Base-by-base conservation (phyloP, 2,113 vertebrate species). In the Vidua chalybeata region DNA sequence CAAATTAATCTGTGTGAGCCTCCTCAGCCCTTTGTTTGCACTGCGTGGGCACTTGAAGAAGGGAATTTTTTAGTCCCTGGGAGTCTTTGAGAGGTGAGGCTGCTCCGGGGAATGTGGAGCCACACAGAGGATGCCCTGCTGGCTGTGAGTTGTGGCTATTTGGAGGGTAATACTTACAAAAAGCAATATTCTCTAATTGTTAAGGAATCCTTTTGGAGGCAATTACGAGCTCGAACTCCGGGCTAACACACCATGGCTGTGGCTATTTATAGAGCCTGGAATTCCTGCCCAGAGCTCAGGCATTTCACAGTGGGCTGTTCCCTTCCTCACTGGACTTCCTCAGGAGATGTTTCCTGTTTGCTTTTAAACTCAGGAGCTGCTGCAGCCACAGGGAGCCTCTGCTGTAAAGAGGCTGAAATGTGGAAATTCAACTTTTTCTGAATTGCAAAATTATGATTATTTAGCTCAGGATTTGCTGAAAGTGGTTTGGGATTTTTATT, bases 331-430 rank as follows among this genome's bases (percentile, higher is more conserved):
- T 58, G n/a, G 15, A 82, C 82, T 96, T 96, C 85, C 85, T 90
- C 67, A 20, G 92, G 88, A 84, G 82, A 66, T 54, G 54, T 77
- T 95, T 94, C 92, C 94, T 95, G 88, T 94, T 93, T 94, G 82
- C 59, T 80, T 31, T 76, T 13, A 8, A 63, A 21, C 26, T 73
- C 11, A 5, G 15, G 54, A 82, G 87, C 74, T 80, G 83, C 84
- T 96, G 84, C 48, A 59, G 3, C 33, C 39, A 7, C 55, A 41
- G 71, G 31, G 14, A 79, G 41, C 5, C 28, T 69, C 33, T 56
- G 52, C 45, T 87, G 15, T 11, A 3, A 11, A 45, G 67, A 37
- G 71, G 17, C 41, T 48, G 58, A 28, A 39, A 20, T 0, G 1
- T 56, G 52, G 77, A 46, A 87, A 52, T 39, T 5, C 4, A 3